A percentile compares a stretch with the other conserved stretches of the same genome.
Conservation (phyloP, 2,888 invertebrate species). For the Phania funesta region DNA sequence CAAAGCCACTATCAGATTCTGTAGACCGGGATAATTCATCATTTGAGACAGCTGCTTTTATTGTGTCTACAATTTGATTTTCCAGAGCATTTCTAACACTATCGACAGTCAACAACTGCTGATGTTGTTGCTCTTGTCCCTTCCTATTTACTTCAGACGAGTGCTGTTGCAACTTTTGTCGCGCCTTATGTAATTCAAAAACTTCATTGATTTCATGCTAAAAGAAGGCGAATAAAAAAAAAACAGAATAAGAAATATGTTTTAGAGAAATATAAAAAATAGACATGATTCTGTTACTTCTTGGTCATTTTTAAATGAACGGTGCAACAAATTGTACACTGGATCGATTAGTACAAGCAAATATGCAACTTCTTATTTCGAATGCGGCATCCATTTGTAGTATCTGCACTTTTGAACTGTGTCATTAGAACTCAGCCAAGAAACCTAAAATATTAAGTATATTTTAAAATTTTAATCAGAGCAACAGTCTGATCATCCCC, state of each 20-base stretch:
- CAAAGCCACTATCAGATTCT: conserved; percentile 77
- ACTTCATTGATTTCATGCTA: conserved; percentile 81
- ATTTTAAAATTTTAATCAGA: too few species aligned
- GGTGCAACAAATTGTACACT: not conserved
- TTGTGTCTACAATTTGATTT: conserved; percentile 66
- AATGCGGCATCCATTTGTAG: too few species aligned
- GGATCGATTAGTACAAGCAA: too few species aligned
- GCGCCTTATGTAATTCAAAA: conserved; percentile 78
- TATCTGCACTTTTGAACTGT: too few species aligned
- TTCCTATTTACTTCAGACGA: conserved; percentile 11
- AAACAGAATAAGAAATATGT: conserved; percentile 66
- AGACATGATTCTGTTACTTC: conserved; percentile 4
- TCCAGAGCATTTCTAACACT: conserved; percentile 57
- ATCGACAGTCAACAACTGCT: conserved; percentile 54
- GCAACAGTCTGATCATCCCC: too few species aligned
- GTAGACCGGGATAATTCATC: conserved; percentile 78
- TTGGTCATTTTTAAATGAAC: not conserved
- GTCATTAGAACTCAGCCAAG: too few species aligned
- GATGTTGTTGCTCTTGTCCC: conserved; percentile 48
- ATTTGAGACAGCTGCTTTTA: conserved; percentile 70
- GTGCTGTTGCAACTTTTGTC: conserved; percentile 68
- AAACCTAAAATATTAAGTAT: too few species aligned
- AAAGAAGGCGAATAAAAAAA: conserved; percentile 46
- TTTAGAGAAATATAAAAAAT: not conserved
- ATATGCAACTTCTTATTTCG: too few species aligned